Evolutionary conservation across 2,113 vertebrate genomes (phyloP).

Genomic region (Rhizomys pruinosus): DNA sequence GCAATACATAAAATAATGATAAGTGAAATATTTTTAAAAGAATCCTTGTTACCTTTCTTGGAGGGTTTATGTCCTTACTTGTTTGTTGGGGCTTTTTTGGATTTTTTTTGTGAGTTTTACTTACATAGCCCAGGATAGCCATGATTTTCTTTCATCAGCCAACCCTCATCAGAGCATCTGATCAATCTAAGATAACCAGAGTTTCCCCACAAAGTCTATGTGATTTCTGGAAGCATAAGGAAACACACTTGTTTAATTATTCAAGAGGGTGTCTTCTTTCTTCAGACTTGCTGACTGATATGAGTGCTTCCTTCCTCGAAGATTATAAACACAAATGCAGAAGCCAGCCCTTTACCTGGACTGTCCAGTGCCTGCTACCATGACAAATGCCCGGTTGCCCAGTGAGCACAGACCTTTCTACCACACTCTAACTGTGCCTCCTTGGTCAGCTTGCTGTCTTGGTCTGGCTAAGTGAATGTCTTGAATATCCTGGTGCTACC

Average conservation of each 20-base stretch:
- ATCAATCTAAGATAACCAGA: not conserved
- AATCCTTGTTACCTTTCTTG: no score
- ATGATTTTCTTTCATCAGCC: no score
- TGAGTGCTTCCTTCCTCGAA: not conserved
- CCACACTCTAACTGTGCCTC: not conserved
- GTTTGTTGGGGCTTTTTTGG: no score
- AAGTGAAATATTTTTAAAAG: no score
- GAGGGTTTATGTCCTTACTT: no score
- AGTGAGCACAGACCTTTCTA: not conserved
- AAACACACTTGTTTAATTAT: not conserved
- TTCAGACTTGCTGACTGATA: not conserved
- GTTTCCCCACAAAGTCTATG: not conserved
- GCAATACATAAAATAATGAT: no score
- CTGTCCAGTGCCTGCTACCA: not conserved
- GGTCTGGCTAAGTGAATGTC: not conserved
- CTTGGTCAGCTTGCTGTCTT: fast-evolving
- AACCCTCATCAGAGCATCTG: not conserved
- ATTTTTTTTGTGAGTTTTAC: no score
- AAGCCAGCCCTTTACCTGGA: not conserved
- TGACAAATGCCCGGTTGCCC: not conserved
- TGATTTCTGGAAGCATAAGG: not conserved
- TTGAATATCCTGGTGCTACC: slow-evolving; percentile 62
- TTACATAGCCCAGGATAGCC: no score
- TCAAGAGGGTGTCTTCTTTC: no score
- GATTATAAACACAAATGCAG: not conserved